phyloP scores from a whole-genome alignment of 2,113 vertebrate genomes.

The Maccullochella peelii region DNA sequence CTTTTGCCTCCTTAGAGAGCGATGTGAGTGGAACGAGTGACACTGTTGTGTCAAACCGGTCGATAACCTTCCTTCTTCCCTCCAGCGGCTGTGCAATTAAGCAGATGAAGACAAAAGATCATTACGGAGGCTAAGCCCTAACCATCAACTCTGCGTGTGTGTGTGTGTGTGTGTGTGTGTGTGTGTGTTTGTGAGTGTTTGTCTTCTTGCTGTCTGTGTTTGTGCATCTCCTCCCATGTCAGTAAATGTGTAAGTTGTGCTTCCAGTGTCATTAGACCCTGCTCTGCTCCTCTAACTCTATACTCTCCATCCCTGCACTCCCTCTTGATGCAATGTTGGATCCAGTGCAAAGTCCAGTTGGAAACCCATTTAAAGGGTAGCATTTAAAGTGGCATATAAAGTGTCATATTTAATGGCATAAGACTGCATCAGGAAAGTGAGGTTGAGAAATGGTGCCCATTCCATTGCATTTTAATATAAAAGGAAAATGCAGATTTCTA shows the following conservation, averaged over 20 bases:
- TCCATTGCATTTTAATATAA: neutral
- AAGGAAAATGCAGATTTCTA: neutral
- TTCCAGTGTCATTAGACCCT: conserved; percentile 23
- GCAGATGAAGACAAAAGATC: conserved; percentile 49
- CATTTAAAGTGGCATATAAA: neutral
- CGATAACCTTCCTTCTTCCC: conserved; percentile 36
- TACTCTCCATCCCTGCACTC: neutral
- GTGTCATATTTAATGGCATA: neutral
- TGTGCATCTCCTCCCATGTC: conserved; percentile 1
- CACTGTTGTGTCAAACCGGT: conserved; percentile 25
- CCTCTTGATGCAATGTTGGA: neutral
- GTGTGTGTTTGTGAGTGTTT: neutral
- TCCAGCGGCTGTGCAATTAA: conserved; percentile 56
- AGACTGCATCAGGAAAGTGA: neutral
- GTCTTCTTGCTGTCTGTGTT: conserved; percentile 7
- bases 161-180: conserved; percentile 16
- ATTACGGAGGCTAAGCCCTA: conserved; percentile 39
- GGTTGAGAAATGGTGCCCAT: neutral
- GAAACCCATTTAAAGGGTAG: neutral
- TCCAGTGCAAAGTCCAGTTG: neutral
- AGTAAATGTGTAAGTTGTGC: conserved; percentile 30
- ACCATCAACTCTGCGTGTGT: conserved; percentile 15
- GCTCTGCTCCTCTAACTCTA: neutral
- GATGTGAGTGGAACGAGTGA: conserved; percentile 2
- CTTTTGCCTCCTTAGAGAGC: neutral